Percentiles rank a stretch among this genome's conserved stretches.
phyloP scores from a whole-genome alignment of 1,140 invertebrate species.

The Belonocnema kinseyi region DNA sequence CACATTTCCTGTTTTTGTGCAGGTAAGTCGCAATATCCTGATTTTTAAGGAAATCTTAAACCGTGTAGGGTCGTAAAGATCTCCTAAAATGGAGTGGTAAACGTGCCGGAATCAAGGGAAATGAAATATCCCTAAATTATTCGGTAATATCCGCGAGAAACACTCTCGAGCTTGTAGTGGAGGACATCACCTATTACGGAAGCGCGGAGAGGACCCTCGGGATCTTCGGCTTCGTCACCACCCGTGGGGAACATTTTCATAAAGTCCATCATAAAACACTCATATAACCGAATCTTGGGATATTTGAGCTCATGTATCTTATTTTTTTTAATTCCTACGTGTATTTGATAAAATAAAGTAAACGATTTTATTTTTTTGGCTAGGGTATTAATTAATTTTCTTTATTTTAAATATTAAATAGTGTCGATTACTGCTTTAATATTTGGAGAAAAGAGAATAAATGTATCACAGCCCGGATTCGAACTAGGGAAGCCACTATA shows the following conservation, averaged over 20 bases:
- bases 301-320: background rate
- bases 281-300: background rate
- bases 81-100: slow-evolving; percentile 32
- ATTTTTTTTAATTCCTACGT: background rate
- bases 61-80: slow-evolving; percentile 41
- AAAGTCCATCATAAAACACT: slow-evolving; percentile 60
- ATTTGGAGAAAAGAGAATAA: no score
- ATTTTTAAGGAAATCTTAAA: slow-evolving; percentile 36
- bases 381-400: no score
- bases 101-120: slow-evolving; percentile 42
- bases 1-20: no score
- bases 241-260: slow-evolving; percentile 62
- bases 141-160: slow-evolving; percentile 65
- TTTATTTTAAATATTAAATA: no score
- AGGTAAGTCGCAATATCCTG: background rate
- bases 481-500: no score
- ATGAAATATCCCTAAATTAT: slow-evolving; percentile 69
- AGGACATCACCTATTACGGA: slow-evolving; percentile 47
- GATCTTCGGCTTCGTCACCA: slow-evolving; percentile 47
- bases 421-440: no score
- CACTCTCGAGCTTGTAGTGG: slow-evolving; percentile 40
- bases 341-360: no score
- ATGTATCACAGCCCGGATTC: no score
- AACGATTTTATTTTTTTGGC: no score
- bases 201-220: slow-evolving; percentile 32